These are phyloP conservation scores for Norana najaformis DNA, from an alignment of 2,888 invertebrate species.

Conservation along the genomic window DNA sequence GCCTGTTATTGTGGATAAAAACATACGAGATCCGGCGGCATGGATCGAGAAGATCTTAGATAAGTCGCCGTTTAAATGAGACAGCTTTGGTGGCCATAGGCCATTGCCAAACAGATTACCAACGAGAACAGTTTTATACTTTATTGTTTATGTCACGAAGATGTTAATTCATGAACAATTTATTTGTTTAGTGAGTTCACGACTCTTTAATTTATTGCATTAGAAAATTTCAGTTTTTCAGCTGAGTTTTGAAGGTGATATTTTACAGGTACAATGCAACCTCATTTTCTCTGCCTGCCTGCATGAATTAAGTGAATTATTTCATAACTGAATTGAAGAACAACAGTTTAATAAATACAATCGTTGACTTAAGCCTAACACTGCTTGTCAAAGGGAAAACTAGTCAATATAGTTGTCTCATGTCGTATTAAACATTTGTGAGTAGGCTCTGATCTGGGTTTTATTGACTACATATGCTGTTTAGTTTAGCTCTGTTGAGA, in stretches of 20 bases:
- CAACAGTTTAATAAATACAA: too few relatives aligned
- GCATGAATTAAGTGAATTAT: not conserved
- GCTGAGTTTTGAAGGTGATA: too few relatives aligned
- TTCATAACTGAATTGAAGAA: too few relatives aligned
- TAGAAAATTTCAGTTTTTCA: too few relatives aligned
- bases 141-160: not conserved
- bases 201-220: not conserved
- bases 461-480: not conserved
- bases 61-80: slow-evolving; percentile 8
- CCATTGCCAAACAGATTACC: too few relatives aligned
- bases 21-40: not conserved
- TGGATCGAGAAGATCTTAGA: slow-evolving; percentile 20
- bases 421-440: not conserved
- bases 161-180: not conserved
- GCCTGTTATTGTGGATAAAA: slow-evolving; percentile 4
- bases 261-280: not conserved
- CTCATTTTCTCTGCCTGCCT: not conserved
- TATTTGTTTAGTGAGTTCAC: not conserved
- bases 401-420: not conserved
- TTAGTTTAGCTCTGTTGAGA: not conserved
- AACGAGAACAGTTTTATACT: not conserved
- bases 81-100: not conserved
- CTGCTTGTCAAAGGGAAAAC: too few relatives aligned
- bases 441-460: not conserved
- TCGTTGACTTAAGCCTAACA: too few relatives aligned